These are phyloP conservation scores for Autographa gamma DNA, from an alignment of 2,888 invertebrate species.

Conservation along the genomic window DNA sequence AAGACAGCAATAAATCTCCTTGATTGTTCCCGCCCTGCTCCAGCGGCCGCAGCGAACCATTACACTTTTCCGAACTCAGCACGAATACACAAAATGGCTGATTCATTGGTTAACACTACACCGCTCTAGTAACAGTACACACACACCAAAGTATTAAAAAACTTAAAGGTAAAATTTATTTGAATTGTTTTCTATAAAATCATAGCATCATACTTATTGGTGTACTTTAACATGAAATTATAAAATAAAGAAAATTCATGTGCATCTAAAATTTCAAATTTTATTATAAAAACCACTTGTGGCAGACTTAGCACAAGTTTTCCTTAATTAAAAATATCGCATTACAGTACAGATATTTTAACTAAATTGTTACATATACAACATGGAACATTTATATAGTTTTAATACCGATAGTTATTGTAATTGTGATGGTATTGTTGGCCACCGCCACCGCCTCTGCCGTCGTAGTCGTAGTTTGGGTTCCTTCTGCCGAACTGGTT, in stretches of 20 bases:
- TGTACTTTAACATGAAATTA: not conserved
- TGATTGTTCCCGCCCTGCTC: not conserved
- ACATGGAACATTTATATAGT: slow-evolving; percentile 6
- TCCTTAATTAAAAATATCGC: not conserved
- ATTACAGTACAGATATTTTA: slow-evolving; percentile 10
- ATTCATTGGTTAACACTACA: not conserved
- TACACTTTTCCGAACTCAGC: not conserved
- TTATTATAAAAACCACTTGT: slow-evolving; percentile 31
- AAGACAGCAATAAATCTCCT: not conserved
- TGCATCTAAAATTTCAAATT: slow-evolving; percentile 16
- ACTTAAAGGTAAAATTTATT: not conserved
- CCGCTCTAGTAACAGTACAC: not conserved
- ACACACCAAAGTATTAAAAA: not conserved
- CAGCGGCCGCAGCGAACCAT: not conserved
- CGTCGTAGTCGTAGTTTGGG: slow-evolving; percentile 66
- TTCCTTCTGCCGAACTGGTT: slow-evolving; percentile 67
- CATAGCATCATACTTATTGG: not conserved
- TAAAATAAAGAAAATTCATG: slow-evolving; percentile 30
- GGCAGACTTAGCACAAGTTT: not conserved
- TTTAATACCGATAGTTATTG: slow-evolving; percentile 71
- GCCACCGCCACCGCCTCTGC: slow-evolving; percentile 61
- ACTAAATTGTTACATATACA: not conserved
- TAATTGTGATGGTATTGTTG: slow-evolving; percentile 67
- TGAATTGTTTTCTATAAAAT: not conserved
- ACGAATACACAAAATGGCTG: not conserved